Evolutionary conservation across 2,888 invertebrate genomes (phyloP).

Genomic region (Ganaspis brasiliensis): DNA sequence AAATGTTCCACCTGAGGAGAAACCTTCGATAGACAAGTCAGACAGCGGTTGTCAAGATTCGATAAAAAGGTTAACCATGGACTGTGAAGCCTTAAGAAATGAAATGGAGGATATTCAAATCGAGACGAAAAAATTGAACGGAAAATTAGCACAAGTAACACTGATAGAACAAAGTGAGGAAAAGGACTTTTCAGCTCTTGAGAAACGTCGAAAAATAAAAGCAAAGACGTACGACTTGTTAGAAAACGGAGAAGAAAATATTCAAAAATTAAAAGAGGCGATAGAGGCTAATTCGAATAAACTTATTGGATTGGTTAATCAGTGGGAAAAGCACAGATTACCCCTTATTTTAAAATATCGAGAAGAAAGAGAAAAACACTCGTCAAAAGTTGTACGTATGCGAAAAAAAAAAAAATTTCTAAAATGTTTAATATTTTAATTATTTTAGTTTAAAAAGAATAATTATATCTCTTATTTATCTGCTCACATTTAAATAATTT

Average conservation of each 20-base stretch:
- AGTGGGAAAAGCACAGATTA: slow-evolving; percentile 88
- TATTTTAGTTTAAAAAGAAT: no score
- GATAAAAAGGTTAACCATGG: slow-evolving; percentile 78
- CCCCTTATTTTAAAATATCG: slow-evolving; percentile 85
- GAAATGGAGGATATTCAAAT: slow-evolving; percentile 74
- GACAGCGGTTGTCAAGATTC: slow-evolving; percentile 64
- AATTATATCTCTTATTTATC: no score
- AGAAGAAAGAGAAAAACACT: slow-evolving; percentile 77
- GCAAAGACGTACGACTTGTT: slow-evolving; percentile 85
- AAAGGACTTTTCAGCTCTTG: slow-evolving; percentile 78
- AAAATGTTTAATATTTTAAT: no score
- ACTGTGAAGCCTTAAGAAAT: slow-evolving; percentile 73
- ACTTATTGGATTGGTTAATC: slow-evolving; percentile 84
- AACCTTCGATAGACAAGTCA: slow-evolving; percentile 39
- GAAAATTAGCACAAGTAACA: slow-evolving; percentile 71
- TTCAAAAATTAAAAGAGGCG: slow-evolving; percentile 82
- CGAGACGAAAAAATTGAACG: slow-evolving; percentile 73
- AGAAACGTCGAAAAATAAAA: slow-evolving; percentile 82
- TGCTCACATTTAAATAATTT: background rate
- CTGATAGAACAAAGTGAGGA: slow-evolving; percentile 76
- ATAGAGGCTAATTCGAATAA: slow-evolving; percentile 85
- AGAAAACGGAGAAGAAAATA: slow-evolving; percentile 85
- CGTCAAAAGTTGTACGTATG: slow-evolving; percentile 81
- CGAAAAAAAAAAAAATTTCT: no score
- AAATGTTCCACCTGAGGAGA: slow-evolving; percentile 48